Evolutionary conservation across 2,888 invertebrate genomes (phyloP), one percentile per base, ranked within the genome.

Genomic region (Nesidiocoris tenuis): DNA sequence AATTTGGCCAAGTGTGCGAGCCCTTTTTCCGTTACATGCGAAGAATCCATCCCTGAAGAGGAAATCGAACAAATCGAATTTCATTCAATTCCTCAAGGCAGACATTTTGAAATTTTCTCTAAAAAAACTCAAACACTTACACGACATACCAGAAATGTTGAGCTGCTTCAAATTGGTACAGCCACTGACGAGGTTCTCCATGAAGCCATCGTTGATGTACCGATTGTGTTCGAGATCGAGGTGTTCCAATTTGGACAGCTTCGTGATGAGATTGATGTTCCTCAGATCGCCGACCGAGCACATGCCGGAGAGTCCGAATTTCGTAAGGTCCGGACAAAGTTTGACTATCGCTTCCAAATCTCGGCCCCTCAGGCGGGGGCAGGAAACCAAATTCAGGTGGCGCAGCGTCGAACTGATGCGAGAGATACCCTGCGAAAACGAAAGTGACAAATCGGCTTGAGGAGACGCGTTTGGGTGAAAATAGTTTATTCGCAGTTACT

Each of bases 141-240:
- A n/a, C n/a, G 39, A 39, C 39, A 3, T 61, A 78, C 78, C 76
- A 19, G 78, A 75, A 16, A 78, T 24, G 25, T 74, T 77, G 55
- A 78, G 61, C 5, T 61, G 63, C 25, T 56, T 63, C 57, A 78
- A 57, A n/a, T 12, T n/a, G 18, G 65, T 39, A 55, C 71, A 75
- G n/a, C 71, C 57, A 21, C 74, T 66, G 17, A 76, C 74, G 7
- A 78, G 59, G 9, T 24, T 55, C 3, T 55, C 63, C 7, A 78
- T 54, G 24, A 77, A 75, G 17, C 65, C 39, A 55, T 78, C 77
- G 21, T 56, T 18, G 54, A 78, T 66, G 21, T 63, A 57, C 18
- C 63, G n/a, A 59, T 78, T 77, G 61, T 75, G 72, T 17, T 77
- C 78, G 17, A 78, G 66, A 56, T 77, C 75, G 16, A 78, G 70